Conservation (phyloP, 2,113 vertebrate species). For the Colossoma macropomum region DNA sequence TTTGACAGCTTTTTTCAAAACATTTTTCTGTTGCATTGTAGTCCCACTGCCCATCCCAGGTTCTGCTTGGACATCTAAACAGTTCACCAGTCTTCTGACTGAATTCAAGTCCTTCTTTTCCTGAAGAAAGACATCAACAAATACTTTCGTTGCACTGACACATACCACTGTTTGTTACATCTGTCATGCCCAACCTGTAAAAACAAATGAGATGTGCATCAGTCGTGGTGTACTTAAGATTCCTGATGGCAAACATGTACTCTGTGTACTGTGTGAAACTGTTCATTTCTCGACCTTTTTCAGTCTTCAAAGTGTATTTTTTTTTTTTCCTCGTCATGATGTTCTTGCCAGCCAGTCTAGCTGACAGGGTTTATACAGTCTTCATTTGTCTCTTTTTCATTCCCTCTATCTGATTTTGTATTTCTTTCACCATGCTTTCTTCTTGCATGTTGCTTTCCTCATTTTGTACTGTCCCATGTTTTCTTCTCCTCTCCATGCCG, state of each 20-base stretch:
- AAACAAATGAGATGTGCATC: not conserved
- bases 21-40: constrained; percentile 51
- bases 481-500: not conserved
- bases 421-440: not conserved
- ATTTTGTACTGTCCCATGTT: not conserved
- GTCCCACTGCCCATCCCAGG: constrained; percentile 55
- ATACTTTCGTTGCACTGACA: constrained; percentile 53
- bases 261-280: not conserved
- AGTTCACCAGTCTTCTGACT: constrained; percentile 54
- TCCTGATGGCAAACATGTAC: not conserved
- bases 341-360: not conserved
- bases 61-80: constrained; percentile 59
- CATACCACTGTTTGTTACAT: constrained; percentile 60
- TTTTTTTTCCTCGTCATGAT: not conserved
- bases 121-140: constrained; percentile 50
- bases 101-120: constrained; percentile 43
- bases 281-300: not conserved
- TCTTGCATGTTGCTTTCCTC: not conserved
- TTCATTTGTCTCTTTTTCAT: not conserved
- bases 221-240: constrained; percentile 24
- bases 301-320: not conserved
- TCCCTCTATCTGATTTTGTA: not conserved
- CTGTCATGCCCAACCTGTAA: constrained; percentile 18
- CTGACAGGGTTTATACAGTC: not conserved
- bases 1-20: constrained; percentile 67